These are phyloP conservation scores for Nannoperca australis DNA, from an alignment of 2,797 vertebrate species.

Conservation along the genomic window DNA sequence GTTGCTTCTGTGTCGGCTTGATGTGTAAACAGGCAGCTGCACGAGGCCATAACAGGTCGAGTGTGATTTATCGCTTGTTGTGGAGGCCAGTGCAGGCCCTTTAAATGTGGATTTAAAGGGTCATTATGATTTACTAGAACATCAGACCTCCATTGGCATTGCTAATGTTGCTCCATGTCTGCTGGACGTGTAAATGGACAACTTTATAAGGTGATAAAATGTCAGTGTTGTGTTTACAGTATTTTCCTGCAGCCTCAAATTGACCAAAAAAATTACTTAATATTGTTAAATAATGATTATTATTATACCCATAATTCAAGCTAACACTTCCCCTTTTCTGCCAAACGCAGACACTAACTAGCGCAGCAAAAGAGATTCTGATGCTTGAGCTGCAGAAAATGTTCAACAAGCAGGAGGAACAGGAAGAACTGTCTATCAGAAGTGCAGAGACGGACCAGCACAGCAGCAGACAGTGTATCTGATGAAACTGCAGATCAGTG, in stretches of 20 bases:
- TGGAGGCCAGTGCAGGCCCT: background rate
- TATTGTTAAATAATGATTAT: background rate
- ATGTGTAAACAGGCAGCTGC: background rate
- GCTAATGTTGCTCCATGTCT: background rate
- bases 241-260: background rate
- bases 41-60: background rate
- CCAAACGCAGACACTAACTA: background rate
- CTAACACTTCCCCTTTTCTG: too few species aligned
- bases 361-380: background rate
- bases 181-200: background rate
- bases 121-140: background rate
- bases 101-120: background rate
- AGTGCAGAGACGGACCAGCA: slow-evolving; percentile 4
- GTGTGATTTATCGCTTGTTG: background rate
- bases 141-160: background rate
- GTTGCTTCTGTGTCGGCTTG: background rate
- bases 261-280: background rate
- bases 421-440: background rate
- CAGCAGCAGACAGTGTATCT: slow-evolving; percentile 10
- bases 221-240: background rate
- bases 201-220: background rate
- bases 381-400: slow-evolving; percentile 3
- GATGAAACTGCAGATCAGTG: slow-evolving; percentile 41
- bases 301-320: background rate
- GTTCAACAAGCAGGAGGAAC: slow-evolving; percentile 2